phyloP scores from a whole-genome alignment of 1,140 invertebrate species.

The Aphelinus atriplicis region DNA sequence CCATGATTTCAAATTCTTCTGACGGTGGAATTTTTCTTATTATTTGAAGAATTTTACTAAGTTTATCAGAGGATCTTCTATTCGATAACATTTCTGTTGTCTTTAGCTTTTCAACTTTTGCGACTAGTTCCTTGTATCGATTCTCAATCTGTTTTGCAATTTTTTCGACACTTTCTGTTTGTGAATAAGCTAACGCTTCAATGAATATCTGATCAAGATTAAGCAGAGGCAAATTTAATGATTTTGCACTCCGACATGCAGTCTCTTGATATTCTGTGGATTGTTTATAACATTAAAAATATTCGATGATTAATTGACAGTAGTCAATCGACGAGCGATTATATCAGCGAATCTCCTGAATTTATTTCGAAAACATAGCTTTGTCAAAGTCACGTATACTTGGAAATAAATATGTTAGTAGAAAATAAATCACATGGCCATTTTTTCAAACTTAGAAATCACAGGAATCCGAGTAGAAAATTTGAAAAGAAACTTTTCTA shows the following conservation, averaged over 20 bases:
- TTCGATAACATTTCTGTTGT: background rate
- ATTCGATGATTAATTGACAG: background rate
- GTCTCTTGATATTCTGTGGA: constrained; percentile 51
- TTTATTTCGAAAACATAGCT: too few species aligned
- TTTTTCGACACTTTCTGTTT: background rate
- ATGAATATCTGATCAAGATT: constrained; percentile 48
- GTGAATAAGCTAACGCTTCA: constrained; percentile 39
- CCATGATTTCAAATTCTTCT: constrained; percentile 43
- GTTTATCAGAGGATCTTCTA: too few species aligned
- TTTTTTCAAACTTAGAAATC: too few species aligned
- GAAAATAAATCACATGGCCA: too few species aligned
- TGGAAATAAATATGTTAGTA: too few species aligned
- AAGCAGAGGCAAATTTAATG: constrained; percentile 46
- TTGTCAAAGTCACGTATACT: too few species aligned
- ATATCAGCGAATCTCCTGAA: too few species aligned
- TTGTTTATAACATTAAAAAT: background rate
- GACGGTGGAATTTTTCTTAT: constrained; percentile 40
- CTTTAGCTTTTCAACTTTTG: constrained; percentile 8
- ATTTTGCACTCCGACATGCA: constrained; percentile 48
- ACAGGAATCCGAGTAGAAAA: too few species aligned
- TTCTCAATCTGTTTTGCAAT: constrained; percentile 41
- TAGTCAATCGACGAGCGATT: too few species aligned
- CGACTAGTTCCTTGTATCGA: constrained; percentile 13
- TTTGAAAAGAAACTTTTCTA: background rate
- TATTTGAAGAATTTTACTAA: background rate